Evolutionary conservation across 2,113 vertebrate species (phyloP).

Genomic region (Regulus satrapa): DNA sequence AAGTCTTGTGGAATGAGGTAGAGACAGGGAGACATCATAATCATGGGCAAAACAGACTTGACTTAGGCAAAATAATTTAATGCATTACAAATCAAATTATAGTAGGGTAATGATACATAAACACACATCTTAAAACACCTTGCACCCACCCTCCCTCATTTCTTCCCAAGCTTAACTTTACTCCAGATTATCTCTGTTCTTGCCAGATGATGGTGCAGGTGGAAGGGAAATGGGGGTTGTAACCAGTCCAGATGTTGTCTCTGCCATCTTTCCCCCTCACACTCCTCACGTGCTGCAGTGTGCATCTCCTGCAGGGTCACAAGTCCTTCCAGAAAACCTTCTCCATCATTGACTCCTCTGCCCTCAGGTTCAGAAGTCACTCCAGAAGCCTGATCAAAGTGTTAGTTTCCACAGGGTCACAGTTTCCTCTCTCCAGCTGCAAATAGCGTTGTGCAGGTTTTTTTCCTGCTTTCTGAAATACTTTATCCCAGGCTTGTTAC

Average conservation of each 20-base stretch:
- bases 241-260: fast-evolving
- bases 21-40: background rate
- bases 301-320: fast-evolving
- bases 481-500: background rate
- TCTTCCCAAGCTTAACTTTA: background rate
- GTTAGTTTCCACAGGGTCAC: fast-evolving
- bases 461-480: background rate
- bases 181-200: background rate
- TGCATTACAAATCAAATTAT: background rate
- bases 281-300: background rate
- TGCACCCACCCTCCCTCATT: fast-evolving
- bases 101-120: background rate
- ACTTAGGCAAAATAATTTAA: background rate
- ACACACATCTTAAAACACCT: background rate
- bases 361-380: background rate
- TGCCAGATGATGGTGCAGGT: fast-evolving
- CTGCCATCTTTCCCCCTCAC: fast-evolving
- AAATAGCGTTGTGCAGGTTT: background rate
- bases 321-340: background rate
- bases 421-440: background rate
- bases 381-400: background rate
- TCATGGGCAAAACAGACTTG: background rate
- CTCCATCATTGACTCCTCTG: background rate
- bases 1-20: background rate
- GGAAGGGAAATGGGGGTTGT: background rate